Evolutionary conservation across 2,797 vertebrate genomes (phyloP).

Genomic region (Eulemur albifrons): DNA sequence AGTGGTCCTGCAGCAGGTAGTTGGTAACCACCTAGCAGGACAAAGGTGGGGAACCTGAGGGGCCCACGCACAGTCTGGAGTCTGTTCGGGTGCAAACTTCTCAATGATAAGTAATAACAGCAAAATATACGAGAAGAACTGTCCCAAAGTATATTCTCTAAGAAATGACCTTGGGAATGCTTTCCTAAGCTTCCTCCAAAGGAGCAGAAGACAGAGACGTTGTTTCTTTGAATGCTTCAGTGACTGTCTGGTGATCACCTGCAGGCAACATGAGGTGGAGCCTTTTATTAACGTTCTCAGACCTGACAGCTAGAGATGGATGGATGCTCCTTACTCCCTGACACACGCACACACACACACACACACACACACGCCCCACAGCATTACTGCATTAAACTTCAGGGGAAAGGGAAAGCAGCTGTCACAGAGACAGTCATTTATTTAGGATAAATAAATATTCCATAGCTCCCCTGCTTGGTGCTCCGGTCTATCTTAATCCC

Average conservation of each 20-base stretch:
- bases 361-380: accelerated
- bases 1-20: background rate
- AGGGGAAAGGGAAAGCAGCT: background rate
- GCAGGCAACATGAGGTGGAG: background rate
- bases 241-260: constrained; percentile 47
- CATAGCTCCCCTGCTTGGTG: background rate
- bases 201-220: background rate
- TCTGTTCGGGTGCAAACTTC: background rate
- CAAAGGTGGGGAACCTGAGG: background rate
- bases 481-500: constrained; percentile 53
- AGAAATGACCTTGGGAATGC: background rate
- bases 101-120: background rate
- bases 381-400: background rate
- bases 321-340: background rate
- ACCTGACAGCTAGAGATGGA: constrained; percentile 13
- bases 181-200: background rate
- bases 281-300: constrained; percentile 41
- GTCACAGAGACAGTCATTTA: background rate
- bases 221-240: constrained; percentile 36
- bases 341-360: accelerated
- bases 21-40: background rate
- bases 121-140: background rate
- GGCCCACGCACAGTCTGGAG: background rate
- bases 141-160: background rate
- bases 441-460: background rate